Conservation (phyloP, 2,797 vertebrate species). For the Acropternis orthonyx region DNA sequence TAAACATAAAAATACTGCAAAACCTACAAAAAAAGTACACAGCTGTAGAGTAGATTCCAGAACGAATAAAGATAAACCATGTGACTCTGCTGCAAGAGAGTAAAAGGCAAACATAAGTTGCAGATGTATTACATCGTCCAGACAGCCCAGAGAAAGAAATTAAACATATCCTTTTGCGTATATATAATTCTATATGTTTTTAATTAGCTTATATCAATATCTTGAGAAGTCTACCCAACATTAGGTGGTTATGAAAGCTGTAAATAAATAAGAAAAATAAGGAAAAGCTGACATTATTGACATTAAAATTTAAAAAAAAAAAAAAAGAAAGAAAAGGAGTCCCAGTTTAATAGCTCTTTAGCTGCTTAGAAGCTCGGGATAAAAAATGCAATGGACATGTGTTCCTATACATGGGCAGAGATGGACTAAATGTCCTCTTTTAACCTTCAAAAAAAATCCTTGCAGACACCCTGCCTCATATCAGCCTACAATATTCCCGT, state of each 20-base stretch:
- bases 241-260: neutral
- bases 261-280: neutral
- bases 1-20: neutral
- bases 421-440: neutral
- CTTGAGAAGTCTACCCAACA: neutral
- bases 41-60: neutral
- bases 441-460: neutral
- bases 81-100: neutral
- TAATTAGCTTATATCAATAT: neutral
- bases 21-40: neutral
- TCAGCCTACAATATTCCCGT: neutral
- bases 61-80: neutral
- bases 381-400: neutral
- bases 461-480: neutral
- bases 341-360: neutral
- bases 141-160: neutral
- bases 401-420: neutral
- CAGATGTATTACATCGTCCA: neutral
- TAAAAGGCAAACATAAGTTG: neutral
- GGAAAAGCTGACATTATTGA: neutral
- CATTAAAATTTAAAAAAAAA: too few species aligned
- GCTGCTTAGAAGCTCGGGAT: neutral
- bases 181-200: neutral
- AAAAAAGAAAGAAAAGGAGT: neutral
- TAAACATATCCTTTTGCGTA: accelerated